Conservation (phyloP, 2,113 vertebrate genomes). For the Hippocampus mohnikei region DNA sequence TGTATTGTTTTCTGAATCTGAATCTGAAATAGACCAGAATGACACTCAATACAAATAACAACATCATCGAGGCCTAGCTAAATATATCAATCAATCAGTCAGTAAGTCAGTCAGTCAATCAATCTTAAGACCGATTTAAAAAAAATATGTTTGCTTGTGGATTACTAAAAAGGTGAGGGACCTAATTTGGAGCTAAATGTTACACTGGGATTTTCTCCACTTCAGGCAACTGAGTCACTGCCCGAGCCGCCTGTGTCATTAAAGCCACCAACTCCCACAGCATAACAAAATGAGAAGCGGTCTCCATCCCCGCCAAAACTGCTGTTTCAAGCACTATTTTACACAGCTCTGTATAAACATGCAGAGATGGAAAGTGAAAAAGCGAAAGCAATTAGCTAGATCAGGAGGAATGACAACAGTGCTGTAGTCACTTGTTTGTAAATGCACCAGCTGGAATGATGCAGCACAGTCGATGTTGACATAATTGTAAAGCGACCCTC, state of each 20-base stretch:
- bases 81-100: background rate
- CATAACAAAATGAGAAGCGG: background rate
- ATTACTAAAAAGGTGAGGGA: background rate
- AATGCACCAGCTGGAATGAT: background rate
- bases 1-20: background rate
- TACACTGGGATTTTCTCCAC: background rate
- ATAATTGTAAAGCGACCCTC: background rate
- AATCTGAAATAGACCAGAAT: too few species aligned
- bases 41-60: too few species aligned
- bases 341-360: background rate
- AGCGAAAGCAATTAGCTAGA: background rate
- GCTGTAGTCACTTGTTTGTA: background rate
- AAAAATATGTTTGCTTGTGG: background rate
- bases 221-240: background rate
- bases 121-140: background rate
- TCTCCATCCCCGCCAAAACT: background rate
- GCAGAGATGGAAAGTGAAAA: background rate
- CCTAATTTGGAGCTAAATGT: background rate
- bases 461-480: background rate
- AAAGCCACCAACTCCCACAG: background rate
- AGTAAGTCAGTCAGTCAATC: background rate
- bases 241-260: background rate
- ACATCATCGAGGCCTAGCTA: background rate
- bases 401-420: background rate
- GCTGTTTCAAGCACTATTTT: background rate